These are phyloP conservation scores for Microtus oregoni DNA, from an alignment of 2,113 vertebrate species.

Conservation along the genomic window DNA sequence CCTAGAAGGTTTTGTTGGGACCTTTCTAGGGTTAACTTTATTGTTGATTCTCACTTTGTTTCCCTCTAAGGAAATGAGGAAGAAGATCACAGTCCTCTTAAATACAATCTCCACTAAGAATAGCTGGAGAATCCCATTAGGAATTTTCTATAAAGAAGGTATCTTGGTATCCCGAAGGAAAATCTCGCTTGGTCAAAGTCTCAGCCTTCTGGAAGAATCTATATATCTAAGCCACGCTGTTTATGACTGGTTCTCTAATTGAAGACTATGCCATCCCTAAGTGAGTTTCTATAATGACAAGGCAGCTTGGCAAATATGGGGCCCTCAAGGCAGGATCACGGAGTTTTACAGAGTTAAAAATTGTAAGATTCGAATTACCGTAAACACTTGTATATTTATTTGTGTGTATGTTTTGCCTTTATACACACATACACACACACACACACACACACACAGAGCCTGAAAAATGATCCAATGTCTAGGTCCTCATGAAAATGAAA, in stretches of 20 bases:
- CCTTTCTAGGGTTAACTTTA: background rate
- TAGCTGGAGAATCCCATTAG: background rate
- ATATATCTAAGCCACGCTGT: background rate
- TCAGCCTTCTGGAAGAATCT: background rate
- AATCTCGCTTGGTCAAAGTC: background rate
- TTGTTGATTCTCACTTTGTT: background rate
- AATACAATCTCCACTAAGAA: background rate
- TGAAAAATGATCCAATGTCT: background rate
- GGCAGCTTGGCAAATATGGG: background rate
- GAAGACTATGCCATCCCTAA: background rate
- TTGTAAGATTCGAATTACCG: background rate
- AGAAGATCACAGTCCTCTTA: background rate
- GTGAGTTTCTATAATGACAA: background rate
- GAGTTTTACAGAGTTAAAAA: conserved; percentile 8
- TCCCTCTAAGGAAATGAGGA: background rate
- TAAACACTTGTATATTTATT: conserved; percentile 10
- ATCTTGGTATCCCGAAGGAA: background rate
- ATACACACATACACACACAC: background rate
- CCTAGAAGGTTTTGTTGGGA: background rate
- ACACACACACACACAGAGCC: background rate
- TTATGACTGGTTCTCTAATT: background rate
- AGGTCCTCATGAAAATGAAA: background rate
- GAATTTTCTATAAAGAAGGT: background rate
- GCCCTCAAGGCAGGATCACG: background rate
- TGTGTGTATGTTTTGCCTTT: background rate